Evolutionary conservation across 1,140 invertebrate species (phyloP).

Genomic region (Brachionus plicatilis): DNA sequence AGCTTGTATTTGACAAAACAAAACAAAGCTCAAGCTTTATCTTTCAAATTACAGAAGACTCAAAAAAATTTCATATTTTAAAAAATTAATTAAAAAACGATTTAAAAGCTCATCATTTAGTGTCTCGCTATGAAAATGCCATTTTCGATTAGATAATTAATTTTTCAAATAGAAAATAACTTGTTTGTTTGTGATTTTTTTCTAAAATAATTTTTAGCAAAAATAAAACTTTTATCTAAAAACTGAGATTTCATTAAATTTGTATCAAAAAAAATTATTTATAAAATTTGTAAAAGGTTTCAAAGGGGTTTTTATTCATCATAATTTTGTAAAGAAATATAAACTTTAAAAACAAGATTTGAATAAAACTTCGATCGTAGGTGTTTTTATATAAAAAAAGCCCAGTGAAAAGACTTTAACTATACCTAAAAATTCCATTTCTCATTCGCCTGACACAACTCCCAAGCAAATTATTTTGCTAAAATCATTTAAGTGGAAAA

Average conservation of each 20-base stretch:
- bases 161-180: neutral
- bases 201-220: neutral
- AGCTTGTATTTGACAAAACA: neutral
- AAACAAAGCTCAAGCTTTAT: neutral
- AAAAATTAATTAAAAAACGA: neutral
- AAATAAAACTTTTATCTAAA: neutral
- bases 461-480: neutral
- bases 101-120: neutral
- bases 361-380: neutral
- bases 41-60: neutral
- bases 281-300: neutral
- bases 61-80: neutral
- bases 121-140: neutral
- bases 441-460: neutral
- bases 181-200: neutral
- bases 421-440: neutral
- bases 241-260: neutral
- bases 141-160: neutral
- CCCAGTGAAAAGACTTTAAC: neutral
- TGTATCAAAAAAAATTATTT: neutral
- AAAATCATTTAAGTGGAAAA: neutral
- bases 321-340: neutral
- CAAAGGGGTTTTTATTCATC: neutral
- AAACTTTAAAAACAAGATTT: neutral
- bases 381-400: neutral